Conservation (phyloP, 2,113 vertebrate genomes). For the Triplophysa tibetana region DNA sequence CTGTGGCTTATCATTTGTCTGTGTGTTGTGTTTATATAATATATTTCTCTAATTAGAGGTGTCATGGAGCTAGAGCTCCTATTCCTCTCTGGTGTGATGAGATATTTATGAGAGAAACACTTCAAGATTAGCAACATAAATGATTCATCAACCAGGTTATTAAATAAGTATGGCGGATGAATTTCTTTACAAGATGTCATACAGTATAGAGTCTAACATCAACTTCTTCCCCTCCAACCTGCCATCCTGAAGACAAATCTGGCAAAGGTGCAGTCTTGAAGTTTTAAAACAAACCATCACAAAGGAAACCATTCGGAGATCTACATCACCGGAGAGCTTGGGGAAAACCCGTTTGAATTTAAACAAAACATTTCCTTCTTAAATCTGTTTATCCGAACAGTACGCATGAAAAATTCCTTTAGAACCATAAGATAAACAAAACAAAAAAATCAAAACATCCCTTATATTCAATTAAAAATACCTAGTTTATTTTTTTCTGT, state of each 20-base stretch:
- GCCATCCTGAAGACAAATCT: slow-evolving; percentile 1
- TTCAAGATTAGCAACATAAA: slow-evolving; percentile 29
- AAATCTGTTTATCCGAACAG: background rate
- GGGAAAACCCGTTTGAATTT: background rate
- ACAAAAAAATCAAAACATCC: slow-evolving; percentile 6
- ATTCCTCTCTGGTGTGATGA: slow-evolving; percentile 1
- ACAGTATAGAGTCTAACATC: slow-evolving; percentile 7
- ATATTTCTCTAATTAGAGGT: slow-evolving; percentile 21
- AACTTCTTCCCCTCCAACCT: slow-evolving; percentile 8
- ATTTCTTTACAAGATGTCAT: slow-evolving; percentile 15
- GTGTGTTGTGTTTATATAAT: slow-evolving; percentile 43
- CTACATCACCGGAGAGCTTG: background rate
- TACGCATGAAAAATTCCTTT: slow-evolving; percentile 2
- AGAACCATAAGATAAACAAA: slow-evolving; percentile 10
- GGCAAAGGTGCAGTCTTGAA: slow-evolving; percentile 37
- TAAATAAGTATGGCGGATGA: slow-evolving; percentile 18
- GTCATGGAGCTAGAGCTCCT: slow-evolving; percentile 60
- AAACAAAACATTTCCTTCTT: slow-evolving; percentile 5
- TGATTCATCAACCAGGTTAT: slow-evolving; percentile 11
- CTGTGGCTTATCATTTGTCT: background rate
- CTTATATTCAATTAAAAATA: slow-evolving; percentile 30
- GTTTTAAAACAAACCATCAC: slow-evolving; percentile 64
- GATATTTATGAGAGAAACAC: slow-evolving; percentile 34
- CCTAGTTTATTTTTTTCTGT: slow-evolving; percentile 4
- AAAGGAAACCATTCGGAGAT: slow-evolving; percentile 1